phyloP scores from a whole-genome alignment of 1,140 invertebrate species.

The Nasonia giraulti region DNA sequence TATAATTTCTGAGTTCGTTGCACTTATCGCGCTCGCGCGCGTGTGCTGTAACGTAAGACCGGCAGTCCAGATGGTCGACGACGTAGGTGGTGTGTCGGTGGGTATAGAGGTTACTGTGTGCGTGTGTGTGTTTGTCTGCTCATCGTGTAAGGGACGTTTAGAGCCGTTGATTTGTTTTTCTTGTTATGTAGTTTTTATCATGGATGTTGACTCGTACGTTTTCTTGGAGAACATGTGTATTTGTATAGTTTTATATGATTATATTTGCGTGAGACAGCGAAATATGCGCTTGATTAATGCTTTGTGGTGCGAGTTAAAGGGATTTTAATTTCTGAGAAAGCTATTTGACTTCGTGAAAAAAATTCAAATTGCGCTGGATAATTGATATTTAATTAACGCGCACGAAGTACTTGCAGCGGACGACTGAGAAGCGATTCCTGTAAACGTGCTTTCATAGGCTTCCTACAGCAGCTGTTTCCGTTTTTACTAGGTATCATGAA shows the following conservation, averaged over 20 bases:
- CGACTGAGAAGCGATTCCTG: not conserved
- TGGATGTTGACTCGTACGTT: too few relatives aligned
- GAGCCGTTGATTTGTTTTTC: too few relatives aligned
- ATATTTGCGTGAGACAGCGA: too few relatives aligned
- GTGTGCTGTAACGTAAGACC: conserved; percentile 47
- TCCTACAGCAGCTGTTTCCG: not conserved
- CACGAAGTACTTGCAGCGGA: not conserved
- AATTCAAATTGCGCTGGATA: too few relatives aligned
- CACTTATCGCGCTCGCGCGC: conserved; percentile 49
- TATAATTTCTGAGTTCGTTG: conserved; percentile 60
- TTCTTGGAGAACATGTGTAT: too few relatives aligned
- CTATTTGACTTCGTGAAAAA: too few relatives aligned
- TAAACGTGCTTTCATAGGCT: not conserved
- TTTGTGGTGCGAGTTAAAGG: too few relatives aligned
- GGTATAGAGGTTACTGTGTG: not conserved
- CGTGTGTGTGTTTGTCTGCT: not conserved
- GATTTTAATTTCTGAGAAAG: too few relatives aligned
- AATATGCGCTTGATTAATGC: too few relatives aligned
- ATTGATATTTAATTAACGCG: not conserved
- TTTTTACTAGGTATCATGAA: not conserved
- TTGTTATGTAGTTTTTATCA: too few relatives aligned
- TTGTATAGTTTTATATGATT: too few relatives aligned
- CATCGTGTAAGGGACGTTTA: not conserved
- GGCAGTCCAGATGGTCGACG: conserved; percentile 32
- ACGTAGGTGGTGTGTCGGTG: not conserved